These are phyloP conservation scores for Laspeyria flexula DNA, from an alignment of 2,888 invertebrate species.

Conservation along the genomic window DNA sequence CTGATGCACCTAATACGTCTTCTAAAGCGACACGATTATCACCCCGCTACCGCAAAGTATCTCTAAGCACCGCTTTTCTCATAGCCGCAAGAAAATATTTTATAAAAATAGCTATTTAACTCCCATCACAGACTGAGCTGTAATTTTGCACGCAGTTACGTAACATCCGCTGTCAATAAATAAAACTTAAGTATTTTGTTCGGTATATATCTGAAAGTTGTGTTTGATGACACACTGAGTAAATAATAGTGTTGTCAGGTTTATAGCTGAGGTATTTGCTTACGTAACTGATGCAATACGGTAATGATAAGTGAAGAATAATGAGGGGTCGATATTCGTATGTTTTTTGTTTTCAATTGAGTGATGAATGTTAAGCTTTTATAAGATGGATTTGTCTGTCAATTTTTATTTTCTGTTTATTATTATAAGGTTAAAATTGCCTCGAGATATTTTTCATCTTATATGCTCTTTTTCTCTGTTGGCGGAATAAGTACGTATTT, in stretches of 20 bases:
- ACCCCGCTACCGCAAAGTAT: constrained; percentile 4
- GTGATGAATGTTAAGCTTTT: too few species aligned
- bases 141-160: constrained; percentile 61
- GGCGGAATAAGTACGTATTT: too few species aligned
- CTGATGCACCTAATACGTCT: not conserved
- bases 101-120: constrained; percentile 50
- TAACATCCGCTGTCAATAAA: constrained; percentile 52
- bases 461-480: too few species aligned
- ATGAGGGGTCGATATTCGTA: not conserved
- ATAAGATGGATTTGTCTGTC: too few species aligned
- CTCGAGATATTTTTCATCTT: too few species aligned
- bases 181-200: constrained; percentile 16
- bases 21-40: constrained; percentile 4
- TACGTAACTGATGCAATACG: constrained; percentile 9
- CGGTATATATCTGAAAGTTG: constrained; percentile 21
- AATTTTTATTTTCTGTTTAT: too few species aligned
- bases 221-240: constrained; percentile 18
- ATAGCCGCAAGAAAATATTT: constrained; percentile 39
- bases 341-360: not conserved
- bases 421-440: too few species aligned
- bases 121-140: constrained; percentile 45
- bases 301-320: not conserved
- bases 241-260: constrained; percentile 1
- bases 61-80: constrained; percentile 5
- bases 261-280: constrained; percentile 2